A percentile compares a stretch with the other conserved stretches of the same genome.
Conservation (phyloP, 2,797 vertebrate species). For the Valencia hispanica region DNA sequence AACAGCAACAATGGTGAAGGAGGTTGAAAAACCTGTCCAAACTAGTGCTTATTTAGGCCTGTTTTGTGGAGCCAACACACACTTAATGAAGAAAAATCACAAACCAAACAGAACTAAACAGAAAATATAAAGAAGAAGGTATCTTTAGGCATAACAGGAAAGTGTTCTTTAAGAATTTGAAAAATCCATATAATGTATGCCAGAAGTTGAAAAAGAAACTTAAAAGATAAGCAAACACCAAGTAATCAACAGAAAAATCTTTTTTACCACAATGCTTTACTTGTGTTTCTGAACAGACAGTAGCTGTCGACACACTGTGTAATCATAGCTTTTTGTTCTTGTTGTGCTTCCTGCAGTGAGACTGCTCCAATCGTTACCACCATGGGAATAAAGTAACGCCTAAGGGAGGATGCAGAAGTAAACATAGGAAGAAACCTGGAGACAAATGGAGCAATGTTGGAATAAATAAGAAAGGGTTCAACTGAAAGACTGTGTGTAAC, state of each 20-base stretch:
- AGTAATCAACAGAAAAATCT: background rate
- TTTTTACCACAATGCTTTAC: conserved; percentile 4
- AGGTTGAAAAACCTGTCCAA: background rate
- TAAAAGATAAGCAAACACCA: background rate
- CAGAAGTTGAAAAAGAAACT: background rate
- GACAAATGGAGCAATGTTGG: conserved; percentile 44
- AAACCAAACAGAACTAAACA: background rate
- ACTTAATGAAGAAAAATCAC: background rate
- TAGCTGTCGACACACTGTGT: conserved; percentile 17
- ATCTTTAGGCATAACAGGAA: background rate
- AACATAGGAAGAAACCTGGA: conserved; percentile 25
- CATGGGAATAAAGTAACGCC: conserved; percentile 13
- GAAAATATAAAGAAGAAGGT: background rate
- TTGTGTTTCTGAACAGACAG: conserved; percentile 21
- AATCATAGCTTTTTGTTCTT: conserved; percentile 5
- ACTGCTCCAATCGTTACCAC: conserved; percentile 25
- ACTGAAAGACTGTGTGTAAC: conserved; percentile 24
- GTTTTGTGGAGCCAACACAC: background rate
- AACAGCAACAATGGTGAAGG: background rate
- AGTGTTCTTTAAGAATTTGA: background rate
- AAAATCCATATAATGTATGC: background rate
- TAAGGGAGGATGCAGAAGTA: conserved; percentile 1
- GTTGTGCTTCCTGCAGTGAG: conserved; percentile 6
- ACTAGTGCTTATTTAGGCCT: background rate
- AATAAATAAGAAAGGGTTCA: conserved; percentile 35